These are phyloP conservation scores for Parnassius glacialis DNA, from an alignment of 2,888 invertebrate species.

Conservation along the genomic window DNA sequence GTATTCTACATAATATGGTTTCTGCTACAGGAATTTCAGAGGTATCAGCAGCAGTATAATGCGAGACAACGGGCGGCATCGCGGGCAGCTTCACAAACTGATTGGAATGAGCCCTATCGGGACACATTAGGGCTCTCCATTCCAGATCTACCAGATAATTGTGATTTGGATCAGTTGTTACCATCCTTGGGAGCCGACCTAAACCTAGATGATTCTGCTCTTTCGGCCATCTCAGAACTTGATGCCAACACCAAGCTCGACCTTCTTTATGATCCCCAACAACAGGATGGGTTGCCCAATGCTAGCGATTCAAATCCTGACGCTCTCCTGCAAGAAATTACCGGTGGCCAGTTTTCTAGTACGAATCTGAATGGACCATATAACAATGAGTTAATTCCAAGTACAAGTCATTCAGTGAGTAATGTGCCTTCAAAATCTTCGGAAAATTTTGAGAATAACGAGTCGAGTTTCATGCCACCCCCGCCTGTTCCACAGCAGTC, in stretches of 20 bases:
- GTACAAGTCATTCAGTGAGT: conserved; percentile 35
- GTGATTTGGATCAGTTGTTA: conserved; percentile 84
- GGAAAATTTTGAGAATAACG: conserved; percentile 34
- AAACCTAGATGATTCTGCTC: conserved; percentile 70
- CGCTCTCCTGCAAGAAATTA: conserved; percentile 51
- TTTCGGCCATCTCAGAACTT: conserved; percentile 64
- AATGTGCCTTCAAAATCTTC: conserved; percentile 47
- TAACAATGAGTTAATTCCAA: conserved; percentile 36
- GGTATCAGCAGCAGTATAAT: conserved; percentile 84
- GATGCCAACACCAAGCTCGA: conserved; percentile 69
- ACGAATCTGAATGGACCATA: conserved; percentile 48
- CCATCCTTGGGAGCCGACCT: conserved; percentile 83
- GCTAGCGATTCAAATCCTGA: conserved; percentile 42
- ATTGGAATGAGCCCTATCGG: conserved; percentile 77
- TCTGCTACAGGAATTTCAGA: conserved; percentile 79
- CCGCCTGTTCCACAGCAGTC: conserved; percentile 53
- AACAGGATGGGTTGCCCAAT: conserved; percentile 32
- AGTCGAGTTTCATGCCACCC: conserved; percentile 65
- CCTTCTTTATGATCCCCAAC: conserved; percentile 46
- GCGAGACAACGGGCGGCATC: conserved; percentile 77
- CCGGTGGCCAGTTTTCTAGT: conserved; percentile 47
- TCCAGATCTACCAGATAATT: conserved; percentile 69
- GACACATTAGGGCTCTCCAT: conserved; percentile 62
- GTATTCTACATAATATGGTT: conserved; percentile 4
- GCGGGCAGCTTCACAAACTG: conserved; percentile 56